Percentiles rank a stretch among this genome's conserved stretches.
Conservation (phyloP, 2,113 vertebrate genomes). For the Felis catus region DNA sequence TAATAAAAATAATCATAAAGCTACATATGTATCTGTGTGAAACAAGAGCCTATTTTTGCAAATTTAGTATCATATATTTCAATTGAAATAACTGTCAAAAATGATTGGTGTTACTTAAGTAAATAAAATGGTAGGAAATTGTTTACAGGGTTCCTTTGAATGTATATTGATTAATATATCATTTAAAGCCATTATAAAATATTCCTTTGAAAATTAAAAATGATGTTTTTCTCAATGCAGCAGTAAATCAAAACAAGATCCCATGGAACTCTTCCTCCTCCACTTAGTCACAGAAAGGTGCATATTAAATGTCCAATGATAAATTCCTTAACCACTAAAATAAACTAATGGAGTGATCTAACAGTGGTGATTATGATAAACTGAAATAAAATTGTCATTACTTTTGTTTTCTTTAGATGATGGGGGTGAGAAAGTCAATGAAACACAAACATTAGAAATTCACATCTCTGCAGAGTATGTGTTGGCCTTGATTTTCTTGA, state of each 20-base stretch:
- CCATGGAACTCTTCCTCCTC: neutral
- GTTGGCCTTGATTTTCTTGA: slow-evolving; percentile 39
- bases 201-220: neutral
- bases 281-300: neutral
- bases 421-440: neutral
- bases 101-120: neutral
- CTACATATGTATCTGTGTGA: neutral
- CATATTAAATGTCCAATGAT: neutral
- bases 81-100: neutral
- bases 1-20: neutral
- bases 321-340: neutral
- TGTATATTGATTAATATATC: neutral
- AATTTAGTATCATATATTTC: neutral
- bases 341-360: neutral
- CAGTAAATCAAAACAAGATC: neutral
- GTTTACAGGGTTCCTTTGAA: neutral
- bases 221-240: neutral
- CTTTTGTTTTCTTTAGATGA: slow-evolving; percentile 28
- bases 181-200: slow-evolving; percentile 34
- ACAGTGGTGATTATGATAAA: neutral
- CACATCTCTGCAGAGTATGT: neutral
- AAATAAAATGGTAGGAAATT: neutral
- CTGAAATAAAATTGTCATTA: slow-evolving; percentile 45
- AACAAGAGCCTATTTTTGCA: neutral
- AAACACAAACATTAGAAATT: slow-evolving; percentile 11